Percentiles rank a stretch among this genome's conserved stretches.
Conservation (phyloP, 2,113 vertebrate species). For the Clarias gariepinus region DNA sequence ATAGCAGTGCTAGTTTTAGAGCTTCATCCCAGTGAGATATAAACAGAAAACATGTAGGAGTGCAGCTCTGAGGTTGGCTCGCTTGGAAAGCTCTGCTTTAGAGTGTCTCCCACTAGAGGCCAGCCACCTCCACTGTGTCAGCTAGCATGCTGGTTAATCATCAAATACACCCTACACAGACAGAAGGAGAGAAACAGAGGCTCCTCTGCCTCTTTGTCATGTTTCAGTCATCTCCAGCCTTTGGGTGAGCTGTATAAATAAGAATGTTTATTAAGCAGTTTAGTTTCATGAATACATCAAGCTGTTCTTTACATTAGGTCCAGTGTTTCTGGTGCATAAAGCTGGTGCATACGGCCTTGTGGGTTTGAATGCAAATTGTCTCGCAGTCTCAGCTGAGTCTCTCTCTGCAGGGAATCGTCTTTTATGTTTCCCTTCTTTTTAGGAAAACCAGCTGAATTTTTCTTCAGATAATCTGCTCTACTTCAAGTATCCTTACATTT, state of each 20-base stretch:
- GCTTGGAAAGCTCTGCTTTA: conserved; percentile 47
- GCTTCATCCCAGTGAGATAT: conserved; percentile 46
- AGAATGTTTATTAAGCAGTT: conserved; percentile 43
- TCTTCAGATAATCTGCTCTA: conserved; percentile 40
- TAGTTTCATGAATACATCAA: conserved; percentile 27
- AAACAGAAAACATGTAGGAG: conserved; percentile 48
- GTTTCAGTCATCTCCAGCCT: conserved; percentile 43
- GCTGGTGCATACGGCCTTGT: conserved; percentile 43
- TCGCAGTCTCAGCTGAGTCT: conserved; percentile 36
- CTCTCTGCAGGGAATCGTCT: conserved; percentile 40
- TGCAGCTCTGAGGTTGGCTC: conserved; percentile 46
- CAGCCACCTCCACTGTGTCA: conserved; percentile 56
- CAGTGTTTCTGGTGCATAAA: conserved; percentile 37
- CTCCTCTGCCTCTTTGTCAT: conserved; percentile 51
- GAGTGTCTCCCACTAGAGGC: conserved; percentile 54
- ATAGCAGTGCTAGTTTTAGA: conserved; percentile 45
- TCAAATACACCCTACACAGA: conserved; percentile 52
- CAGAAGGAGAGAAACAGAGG: conserved; percentile 46
- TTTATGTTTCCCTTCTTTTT: conserved; percentile 45
- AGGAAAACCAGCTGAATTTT: conserved; percentile 28
- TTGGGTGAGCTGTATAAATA: conserved; percentile 31
- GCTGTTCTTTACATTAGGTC: conserved; percentile 39
- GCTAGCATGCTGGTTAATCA: conserved; percentile 56
- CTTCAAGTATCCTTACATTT: conserved; percentile 31
- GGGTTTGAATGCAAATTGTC: conserved; percentile 47